Evolutionary conservation across 2,888 invertebrate genomes (phyloP), one percentile per base, ranked within the genome.

Genomic region (Cancer borealis): DNA sequence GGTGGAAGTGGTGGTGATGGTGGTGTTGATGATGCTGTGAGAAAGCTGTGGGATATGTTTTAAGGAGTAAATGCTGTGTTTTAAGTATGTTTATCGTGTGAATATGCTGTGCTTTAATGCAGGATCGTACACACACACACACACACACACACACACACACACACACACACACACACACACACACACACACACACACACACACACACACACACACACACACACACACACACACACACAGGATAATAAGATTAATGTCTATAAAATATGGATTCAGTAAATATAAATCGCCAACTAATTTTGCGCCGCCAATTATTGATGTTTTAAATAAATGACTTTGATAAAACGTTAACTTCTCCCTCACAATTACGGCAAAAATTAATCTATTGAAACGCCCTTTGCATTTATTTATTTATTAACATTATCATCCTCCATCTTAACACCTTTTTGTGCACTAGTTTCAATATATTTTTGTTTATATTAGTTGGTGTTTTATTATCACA

Each of bases 231-330:
- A 17, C 39, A 84, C 26, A 17, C 30, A 26, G 39, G 39, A 14
- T 84, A 39, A 84, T 17, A 84, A 84, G 30, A 84, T 84, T 84
- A 84, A 84, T 84, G 39, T 84, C 84, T 84, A 84, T 84, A 17
- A 84, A 84, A 84, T 84, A 39, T 21, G 84, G 39, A 84, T 84
- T 84, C 39, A 84, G 84, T 84, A 84, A 84, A 84, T 39, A 30
- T 84, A 84, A 84, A 84, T 84, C 39, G 84, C 84, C 84, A 84
- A 84, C 84, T 84, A 84, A 84, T 84, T 84, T 84, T 84, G 84
- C 84, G 84, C 39, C 39, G 84, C 84, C 39, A 84, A 84, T 84
- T 84, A 84, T 84, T 84, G n/a, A 84, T 84, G 84, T n/a, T 39
- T 12, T 84, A 39, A 84, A 84, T 84, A 84, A 84, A 39, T 84